Percentiles rank a stretch among this genome's conserved stretches.
phyloP scores from a whole-genome alignment of 2,113 vertebrate species.

The Sclerurus mexicanus region DNA sequence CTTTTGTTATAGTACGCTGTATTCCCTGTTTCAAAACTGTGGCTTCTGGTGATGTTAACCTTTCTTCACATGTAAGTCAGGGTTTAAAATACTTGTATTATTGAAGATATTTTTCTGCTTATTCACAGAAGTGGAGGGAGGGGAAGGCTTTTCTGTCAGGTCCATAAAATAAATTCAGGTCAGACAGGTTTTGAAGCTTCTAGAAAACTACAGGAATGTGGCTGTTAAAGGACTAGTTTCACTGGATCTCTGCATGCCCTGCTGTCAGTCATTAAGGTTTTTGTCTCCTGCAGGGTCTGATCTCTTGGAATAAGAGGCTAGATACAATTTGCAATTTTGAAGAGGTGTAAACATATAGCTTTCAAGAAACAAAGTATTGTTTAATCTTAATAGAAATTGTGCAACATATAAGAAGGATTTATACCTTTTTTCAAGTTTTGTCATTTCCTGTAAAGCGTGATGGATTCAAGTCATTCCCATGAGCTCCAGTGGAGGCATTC shows the following conservation, averaged over 20 bases:
- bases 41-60: not conserved
- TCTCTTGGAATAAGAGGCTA: not conserved
- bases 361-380: not conserved
- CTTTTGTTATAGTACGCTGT: not conserved
- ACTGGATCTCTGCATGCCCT: not conserved
- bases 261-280: not conserved
- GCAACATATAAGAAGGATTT: not conserved
- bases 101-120: not conserved
- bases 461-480: not conserved
- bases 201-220: not conserved
- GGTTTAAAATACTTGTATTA: not conserved
- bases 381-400: not conserved
- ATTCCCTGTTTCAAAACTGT: not conserved
- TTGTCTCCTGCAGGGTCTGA: not conserved
- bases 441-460: not conserved
- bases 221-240: not conserved
- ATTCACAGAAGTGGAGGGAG: not conserved
- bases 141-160: not conserved
- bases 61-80: not conserved
- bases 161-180: not conserved
- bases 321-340: not conserved
- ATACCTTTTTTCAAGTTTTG: not conserved
- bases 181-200: constrained; percentile 2
- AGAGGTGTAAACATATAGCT: not conserved
- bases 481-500: not conserved